Evolutionary conservation across 2,888 invertebrate genomes (phyloP).

Genomic region (Euproctis similis): DNA sequence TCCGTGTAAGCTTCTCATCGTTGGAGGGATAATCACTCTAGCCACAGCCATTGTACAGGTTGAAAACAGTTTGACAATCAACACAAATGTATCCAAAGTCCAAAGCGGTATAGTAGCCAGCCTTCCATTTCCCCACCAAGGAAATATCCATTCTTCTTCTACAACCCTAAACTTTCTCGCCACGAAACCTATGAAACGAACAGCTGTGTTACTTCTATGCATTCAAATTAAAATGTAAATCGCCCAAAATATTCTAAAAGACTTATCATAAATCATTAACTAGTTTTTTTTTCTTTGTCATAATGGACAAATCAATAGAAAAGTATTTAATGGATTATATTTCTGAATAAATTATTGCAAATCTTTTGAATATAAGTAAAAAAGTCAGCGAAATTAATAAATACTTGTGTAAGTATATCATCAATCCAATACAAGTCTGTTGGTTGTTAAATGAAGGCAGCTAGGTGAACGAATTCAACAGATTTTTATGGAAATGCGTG

Average conservation of each 20-base stretch:
- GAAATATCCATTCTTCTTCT: conserved; percentile 62
- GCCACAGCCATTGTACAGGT: conserved; percentile 46
- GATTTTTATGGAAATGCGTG: too few relatives aligned
- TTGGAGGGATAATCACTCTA: conserved; percentile 48
- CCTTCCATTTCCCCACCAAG: conserved; percentile 62
- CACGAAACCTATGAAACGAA: conserved; percentile 41
- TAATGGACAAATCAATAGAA: too few relatives aligned
- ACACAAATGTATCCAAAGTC: conserved; percentile 52
- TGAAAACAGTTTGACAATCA: conserved; percentile 53
- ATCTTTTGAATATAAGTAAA: too few relatives aligned
- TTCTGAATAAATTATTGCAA: too few relatives aligned
- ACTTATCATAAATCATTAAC: too few relatives aligned
- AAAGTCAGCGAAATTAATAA: too few relatives aligned
- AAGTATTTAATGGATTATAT: too few relatives aligned
- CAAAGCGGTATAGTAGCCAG: conserved; percentile 50
- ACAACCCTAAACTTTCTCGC: conserved; percentile 57
- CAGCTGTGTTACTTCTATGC: conserved; percentile 54
- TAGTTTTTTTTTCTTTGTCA: too few relatives aligned
- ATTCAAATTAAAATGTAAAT: conserved; percentile 33
- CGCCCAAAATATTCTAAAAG: neutral
- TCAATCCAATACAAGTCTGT: too few relatives aligned
- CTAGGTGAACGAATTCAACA: too few relatives aligned
- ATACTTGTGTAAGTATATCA: too few relatives aligned
- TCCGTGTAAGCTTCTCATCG: conserved; percentile 58
- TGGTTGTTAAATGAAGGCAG: too few relatives aligned